A percentile compares a stretch with the other conserved stretches of the same genome.
phyloP scores from a whole-genome alignment of 2,113 vertebrate genomes.

The Chaenocephalus aceratus region DNA sequence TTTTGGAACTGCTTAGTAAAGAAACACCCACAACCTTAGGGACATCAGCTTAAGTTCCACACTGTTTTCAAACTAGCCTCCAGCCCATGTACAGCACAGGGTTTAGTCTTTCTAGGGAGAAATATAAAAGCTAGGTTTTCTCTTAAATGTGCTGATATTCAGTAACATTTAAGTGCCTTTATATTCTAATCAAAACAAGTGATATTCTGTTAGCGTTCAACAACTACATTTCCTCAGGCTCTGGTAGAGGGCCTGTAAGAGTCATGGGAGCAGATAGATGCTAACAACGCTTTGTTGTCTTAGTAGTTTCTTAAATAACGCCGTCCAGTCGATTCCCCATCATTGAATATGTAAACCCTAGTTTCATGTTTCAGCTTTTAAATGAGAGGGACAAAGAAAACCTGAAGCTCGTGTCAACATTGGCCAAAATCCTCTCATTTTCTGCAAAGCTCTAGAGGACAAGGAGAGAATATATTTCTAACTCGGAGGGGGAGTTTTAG shows the following conservation, averaged over 20 bases:
- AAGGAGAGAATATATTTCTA: background rate
- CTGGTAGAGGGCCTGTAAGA: background rate
- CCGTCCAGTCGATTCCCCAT: background rate
- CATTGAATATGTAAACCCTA: background rate
- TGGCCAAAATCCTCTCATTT: background rate
- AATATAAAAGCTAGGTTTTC: background rate
- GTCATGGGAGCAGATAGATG: slow-evolving; percentile 5
- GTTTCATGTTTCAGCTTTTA: background rate
- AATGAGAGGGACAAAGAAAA: background rate
- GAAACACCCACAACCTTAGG: background rate
- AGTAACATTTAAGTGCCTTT: background rate
- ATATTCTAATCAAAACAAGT: background rate
- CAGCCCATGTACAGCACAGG: background rate
- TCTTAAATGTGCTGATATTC: background rate
- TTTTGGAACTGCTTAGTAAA: background rate
- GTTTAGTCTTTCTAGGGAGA: background rate
- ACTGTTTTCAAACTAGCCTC: too few relatives aligned
- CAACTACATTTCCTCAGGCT: background rate
- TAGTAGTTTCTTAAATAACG: background rate
- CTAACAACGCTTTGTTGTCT: slow-evolving; percentile 1
- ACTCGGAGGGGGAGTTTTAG: background rate
- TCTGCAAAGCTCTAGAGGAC: background rate
- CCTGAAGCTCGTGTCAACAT: background rate
- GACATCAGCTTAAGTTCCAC: background rate
- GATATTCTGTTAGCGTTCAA: background rate